Percentiles rank a stretch among this genome's conserved stretches.
Evolutionary conservation across 2,888 invertebrate genomes (phyloP).

Genomic region (Zaprionus bogoriensis): DNA sequence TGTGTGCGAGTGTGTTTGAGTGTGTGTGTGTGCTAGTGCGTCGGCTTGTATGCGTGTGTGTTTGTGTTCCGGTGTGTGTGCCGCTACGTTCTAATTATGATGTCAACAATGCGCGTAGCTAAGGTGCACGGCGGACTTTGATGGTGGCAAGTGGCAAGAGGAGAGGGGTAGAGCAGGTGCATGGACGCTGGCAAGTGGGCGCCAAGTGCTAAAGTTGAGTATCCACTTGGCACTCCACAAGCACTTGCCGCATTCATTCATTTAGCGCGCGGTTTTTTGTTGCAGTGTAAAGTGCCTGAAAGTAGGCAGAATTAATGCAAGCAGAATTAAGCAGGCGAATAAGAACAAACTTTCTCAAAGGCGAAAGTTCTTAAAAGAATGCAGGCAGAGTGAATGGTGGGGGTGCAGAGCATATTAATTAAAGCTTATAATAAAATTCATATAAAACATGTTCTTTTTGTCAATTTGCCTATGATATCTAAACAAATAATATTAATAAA

Average conservation of each 20-base stretch:
- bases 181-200: neutral
- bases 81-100: conserved; percentile 72
- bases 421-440: too few species aligned
- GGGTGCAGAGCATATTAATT: too few species aligned
- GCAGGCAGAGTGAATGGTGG: too few species aligned
- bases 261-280: conserved; percentile 25
- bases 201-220: conserved; percentile 48
- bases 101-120: conserved; percentile 53
- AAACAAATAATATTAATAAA: neutral
- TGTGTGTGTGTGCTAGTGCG: conserved; percentile 26
- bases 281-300: conserved; percentile 38
- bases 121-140: conserved; percentile 1
- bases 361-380: too few species aligned
- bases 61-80: conserved; percentile 27
- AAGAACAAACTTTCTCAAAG: neutral
- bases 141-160: conserved; percentile 12
- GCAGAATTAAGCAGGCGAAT: neutral
- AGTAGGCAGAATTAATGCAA: conserved; percentile 27
- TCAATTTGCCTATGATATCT: too few species aligned
- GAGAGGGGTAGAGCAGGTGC: neutral
- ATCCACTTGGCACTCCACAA: conserved; percentile 47
- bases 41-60: conserved; percentile 16
- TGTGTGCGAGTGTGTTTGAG: conserved; percentile 6
- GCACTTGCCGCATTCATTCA: conserved; percentile 33
- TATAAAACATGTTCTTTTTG: too few species aligned